Conservation (phyloP, 2,888 invertebrate species). For the Eupsilia transversa region DNA sequence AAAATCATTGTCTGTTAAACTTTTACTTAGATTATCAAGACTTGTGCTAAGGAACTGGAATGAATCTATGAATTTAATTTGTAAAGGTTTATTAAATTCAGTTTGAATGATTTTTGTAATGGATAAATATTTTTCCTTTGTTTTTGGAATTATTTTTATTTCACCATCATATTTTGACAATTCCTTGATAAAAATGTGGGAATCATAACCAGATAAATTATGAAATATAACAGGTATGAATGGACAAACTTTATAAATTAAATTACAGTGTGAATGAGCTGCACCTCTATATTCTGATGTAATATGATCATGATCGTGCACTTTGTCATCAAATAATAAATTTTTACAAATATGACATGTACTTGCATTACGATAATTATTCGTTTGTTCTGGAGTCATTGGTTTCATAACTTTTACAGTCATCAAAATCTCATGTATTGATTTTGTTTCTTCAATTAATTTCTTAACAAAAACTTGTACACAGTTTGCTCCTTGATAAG, state of each 20-base stretch:
- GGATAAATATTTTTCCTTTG: slow-evolving; percentile 2
- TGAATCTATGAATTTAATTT: slow-evolving; percentile 1
- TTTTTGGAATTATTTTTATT: slow-evolving; percentile 3
- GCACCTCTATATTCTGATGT: background rate
- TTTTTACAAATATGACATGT: background rate
- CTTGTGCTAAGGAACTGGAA: background rate
- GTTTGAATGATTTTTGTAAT: background rate
- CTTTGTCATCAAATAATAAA: background rate
- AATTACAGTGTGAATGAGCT: background rate
- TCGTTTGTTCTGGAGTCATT: background rate
- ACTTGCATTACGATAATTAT: background rate
- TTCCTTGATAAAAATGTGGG: background rate
- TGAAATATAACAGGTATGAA: background rate
- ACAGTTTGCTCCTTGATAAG: background rate
- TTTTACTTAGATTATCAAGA: slow-evolving; percentile 1
- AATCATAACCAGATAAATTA: background rate
- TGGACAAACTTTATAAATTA: background rate
- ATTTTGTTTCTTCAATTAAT: background rate
- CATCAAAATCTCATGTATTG: background rate
- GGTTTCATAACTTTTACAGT: background rate
- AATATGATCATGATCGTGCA: background rate
- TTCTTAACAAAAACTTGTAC: background rate
- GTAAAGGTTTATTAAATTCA: background rate
- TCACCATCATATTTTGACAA: background rate
- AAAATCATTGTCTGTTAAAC: background rate